A percentile compares a stretch with the other conserved stretches of the same genome.
Evolutionary conservation across 2,113 vertebrate genomes (phyloP).

Genomic region (Misgurnus mizolepis): DNA sequence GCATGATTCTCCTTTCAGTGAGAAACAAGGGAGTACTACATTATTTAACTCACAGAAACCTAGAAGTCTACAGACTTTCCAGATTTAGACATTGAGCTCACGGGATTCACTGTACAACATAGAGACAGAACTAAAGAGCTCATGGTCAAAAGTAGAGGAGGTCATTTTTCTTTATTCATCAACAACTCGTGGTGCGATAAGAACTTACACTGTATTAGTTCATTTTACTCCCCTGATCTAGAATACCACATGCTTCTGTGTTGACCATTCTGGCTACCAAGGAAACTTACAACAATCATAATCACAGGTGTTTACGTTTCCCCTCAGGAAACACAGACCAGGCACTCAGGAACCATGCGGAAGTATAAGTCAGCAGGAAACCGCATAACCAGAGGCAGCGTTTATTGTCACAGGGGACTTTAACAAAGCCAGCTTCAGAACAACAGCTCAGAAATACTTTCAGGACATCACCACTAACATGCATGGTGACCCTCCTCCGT

Average conservation of each 20-base stretch:
- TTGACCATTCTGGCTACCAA: neutral
- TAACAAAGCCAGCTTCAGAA: neutral
- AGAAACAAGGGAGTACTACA: neutral
- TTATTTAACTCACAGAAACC: neutral
- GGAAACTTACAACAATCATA: neutral
- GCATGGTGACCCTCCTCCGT: neutral
- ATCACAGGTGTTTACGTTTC: neutral
- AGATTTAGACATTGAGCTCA: neutral
- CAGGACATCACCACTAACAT: conserved; percentile 6
- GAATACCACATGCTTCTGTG: neutral
- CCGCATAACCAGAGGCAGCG: neutral
- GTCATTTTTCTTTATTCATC: too few species aligned
- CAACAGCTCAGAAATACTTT: conserved; percentile 5
- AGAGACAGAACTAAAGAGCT: neutral
- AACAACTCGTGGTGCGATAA: neutral
- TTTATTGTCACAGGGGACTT: neutral
- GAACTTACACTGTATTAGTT: neutral
- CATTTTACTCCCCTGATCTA: neutral
- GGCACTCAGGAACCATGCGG: neutral
- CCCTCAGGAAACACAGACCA: neutral
- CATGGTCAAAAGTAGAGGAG: neutral
- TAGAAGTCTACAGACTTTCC: neutral
- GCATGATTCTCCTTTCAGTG: neutral
- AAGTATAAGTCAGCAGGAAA: neutral
- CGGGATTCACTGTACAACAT: neutral